Evolutionary conservation across 2,888 invertebrate genomes (phyloP).

Genomic region (Scelioninae gen. 2): DNA sequence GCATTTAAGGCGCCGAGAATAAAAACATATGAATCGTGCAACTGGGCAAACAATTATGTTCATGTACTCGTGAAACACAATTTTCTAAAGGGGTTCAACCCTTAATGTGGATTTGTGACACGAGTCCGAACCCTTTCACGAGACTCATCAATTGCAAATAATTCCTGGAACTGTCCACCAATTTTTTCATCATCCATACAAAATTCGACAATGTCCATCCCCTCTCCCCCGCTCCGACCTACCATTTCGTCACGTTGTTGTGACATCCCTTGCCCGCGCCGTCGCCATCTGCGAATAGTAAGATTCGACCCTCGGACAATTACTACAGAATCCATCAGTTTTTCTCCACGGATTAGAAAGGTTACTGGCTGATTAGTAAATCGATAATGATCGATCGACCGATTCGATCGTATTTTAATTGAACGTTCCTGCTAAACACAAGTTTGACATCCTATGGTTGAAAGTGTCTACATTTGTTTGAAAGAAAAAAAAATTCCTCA

Average conservation of each 20-base stretch:
- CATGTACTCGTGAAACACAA: constrained; percentile 27
- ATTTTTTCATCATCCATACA: constrained; percentile 52
- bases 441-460: constrained; percentile 9
- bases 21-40: background rate
- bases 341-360: constrained; percentile 64
- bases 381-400: constrained; percentile 67
- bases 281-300: constrained; percentile 60
- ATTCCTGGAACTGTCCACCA: constrained; percentile 36
- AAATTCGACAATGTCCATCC: constrained; percentile 45
- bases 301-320: constrained; percentile 64
- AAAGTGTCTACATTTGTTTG: no score
- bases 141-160: constrained; percentile 58
- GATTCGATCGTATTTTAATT: constrained; percentile 48
- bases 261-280: constrained; percentile 52
- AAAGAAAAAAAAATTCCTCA: no score
- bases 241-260: constrained; percentile 49
- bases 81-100: constrained; percentile 53
- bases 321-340: constrained; percentile 73
- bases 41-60: constrained; percentile 10
- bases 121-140: constrained; percentile 52
- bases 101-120: constrained; percentile 41
- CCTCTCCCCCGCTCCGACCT: background rate
- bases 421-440: constrained; percentile 16
- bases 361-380: constrained; percentile 65
- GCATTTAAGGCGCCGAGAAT: constrained; percentile 6